Evolutionary conservation across 2,888 invertebrate species (phyloP), one percentile per base, ranked within the genome.

Genomic region (Fissipunctia ypsillon): DNA sequence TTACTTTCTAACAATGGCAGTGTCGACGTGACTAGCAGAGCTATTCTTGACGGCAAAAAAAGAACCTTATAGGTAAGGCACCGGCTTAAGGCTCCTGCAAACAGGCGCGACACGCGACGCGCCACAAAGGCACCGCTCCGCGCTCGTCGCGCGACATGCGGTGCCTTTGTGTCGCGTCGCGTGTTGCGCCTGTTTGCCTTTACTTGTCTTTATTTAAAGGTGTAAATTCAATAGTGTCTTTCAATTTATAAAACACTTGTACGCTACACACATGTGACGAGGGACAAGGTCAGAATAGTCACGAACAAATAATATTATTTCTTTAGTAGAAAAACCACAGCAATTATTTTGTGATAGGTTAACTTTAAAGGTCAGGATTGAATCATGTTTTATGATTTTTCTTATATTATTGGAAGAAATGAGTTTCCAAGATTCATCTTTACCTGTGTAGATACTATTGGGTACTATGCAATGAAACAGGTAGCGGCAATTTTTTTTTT

Each of bases 251-350:
- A 87, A 83, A 87, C 84, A 89, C 80, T 84, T 79, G 79, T 73
- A 82, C 78, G 68, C 81, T 81, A 83, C 80, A 83, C 80, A 73
- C 72, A 80, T 86, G 86, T 85, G 90, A 89, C 86, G 82, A 87
- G 88, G 84, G 81, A 84, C 92, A 92, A 94, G 94, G 94, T 82
- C 90, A 87, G 77, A 77, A 77, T 73, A 88, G 87, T 91, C 93
- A 93, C 93, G 93, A 73, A 65, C 43, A 68, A 57, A 68, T 79
- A 78, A 60, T 60, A 83, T 60, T 81, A 59, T 79, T 73, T 70
- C 50, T 78, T 41, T 31, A 45, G 16, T n/a, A 70, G 54, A 68
- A 70, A 83, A 89, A 88, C 81, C 73, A 73, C 73, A 64, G 73
- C 72, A 77, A 78, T 76, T 79, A 69, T 82, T 69, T 43, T 83